A percentile compares a stretch with the other conserved stretches of the same genome.
Conservation (phyloP, 2,797 vertebrate species). For the Bovichtus variegatus region DNA sequence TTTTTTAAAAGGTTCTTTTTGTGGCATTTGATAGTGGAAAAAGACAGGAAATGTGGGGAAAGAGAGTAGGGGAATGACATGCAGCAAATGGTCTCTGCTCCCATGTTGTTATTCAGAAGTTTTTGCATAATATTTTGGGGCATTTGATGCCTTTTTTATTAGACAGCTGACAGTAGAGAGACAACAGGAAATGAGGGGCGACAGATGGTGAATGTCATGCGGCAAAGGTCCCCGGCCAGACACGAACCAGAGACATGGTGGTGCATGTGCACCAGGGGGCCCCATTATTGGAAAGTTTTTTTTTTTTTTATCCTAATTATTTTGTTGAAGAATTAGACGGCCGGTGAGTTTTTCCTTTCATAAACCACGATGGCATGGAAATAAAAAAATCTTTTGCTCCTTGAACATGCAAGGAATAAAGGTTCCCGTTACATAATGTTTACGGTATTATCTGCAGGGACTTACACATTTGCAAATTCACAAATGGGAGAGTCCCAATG, state of each 20-base stretch:
- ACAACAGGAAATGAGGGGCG: background rate
- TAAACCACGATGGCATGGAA: too few relatives aligned
- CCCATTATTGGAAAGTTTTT: background rate
- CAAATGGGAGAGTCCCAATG: too few relatives aligned
- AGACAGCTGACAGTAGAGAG: background rate
- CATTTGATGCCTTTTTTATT: slow-evolving; percentile 14
- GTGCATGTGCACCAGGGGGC: background rate
- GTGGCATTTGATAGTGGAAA: background rate
- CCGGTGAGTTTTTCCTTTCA: background rate
- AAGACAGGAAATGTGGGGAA: background rate
- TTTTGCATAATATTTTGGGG: background rate
- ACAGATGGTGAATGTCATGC: background rate
- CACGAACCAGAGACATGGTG: background rate
- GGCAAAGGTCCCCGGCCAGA: background rate
- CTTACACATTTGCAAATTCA: background rate
- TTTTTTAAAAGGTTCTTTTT: background rate
- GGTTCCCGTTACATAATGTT: slow-evolving; percentile 34
- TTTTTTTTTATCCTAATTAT: background rate
- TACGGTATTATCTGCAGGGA: background rate
- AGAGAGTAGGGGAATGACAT: background rate
- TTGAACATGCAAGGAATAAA: background rate
- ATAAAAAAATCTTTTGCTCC: background rate
- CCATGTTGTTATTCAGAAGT: too few relatives aligned
- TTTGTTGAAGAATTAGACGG: background rate
- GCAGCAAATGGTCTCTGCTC: background rate